phyloP scores from a whole-genome alignment of 2,113 vertebrate genomes.

The Embiotoca jacksoni region DNA sequence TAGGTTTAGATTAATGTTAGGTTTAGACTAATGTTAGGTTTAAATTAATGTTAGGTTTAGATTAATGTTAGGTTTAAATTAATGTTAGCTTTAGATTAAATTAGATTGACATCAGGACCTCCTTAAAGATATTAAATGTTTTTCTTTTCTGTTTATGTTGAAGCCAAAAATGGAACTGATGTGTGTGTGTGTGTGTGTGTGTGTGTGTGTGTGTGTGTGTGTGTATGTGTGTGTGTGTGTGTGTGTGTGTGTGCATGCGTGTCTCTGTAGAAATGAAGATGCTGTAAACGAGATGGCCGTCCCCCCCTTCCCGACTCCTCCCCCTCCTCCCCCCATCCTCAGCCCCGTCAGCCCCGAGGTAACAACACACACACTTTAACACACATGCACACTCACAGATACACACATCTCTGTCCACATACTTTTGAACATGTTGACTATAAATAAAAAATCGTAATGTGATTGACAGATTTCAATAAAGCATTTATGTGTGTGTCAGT shows the following conservation, averaged over 20 bases:
- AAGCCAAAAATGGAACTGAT: too few relatives aligned
- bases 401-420: background rate
- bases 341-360: conserved; percentile 83
- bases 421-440: too few relatives aligned
- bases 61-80: too few relatives aligned
- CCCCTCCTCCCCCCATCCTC: conserved; percentile 69
- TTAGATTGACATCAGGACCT: background rate
- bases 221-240: too few relatives aligned
- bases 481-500: conserved; percentile 27
- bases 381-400: background rate
- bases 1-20: too few relatives aligned
- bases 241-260: background rate
- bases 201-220: background rate
- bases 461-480: too few relatives aligned
- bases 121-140: too few relatives aligned
- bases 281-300: conserved; percentile 95
- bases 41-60: too few relatives aligned
- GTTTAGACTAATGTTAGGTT: too few relatives aligned
- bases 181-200: background rate
- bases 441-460: too few relatives aligned
- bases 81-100: too few relatives aligned
- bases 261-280: conserved; percentile 86
- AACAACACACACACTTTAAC: conserved; percentile 46
- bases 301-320: conserved; percentile 84
- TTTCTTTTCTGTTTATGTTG: too few relatives aligned